A percentile compares a stretch with the other conserved stretches of the same genome.
Conservation (phyloP, 2,113 vertebrate genomes). For the Falco punctatus region DNA sequence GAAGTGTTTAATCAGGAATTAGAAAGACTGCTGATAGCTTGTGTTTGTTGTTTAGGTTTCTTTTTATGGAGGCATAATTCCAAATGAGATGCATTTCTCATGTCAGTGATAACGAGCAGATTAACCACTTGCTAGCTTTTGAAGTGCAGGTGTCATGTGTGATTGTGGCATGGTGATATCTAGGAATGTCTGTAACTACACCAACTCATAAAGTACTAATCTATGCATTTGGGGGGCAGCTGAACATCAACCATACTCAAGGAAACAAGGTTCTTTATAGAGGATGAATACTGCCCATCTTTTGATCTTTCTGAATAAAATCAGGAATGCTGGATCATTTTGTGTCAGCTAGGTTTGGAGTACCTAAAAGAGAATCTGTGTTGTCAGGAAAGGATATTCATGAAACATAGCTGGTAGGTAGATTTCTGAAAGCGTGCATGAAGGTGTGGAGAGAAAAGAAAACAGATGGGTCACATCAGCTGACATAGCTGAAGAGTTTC, state of each 20-base stretch:
- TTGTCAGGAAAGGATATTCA: not conserved
- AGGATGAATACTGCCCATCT: not conserved
- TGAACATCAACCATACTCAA: not conserved
- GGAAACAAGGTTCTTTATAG: not conserved
- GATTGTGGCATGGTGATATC: not conserved
- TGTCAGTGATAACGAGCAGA: not conserved
- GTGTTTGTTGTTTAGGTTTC: not conserved
- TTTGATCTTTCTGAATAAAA: not conserved
- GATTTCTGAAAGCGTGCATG: not conserved
- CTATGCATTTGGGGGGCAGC: not conserved
- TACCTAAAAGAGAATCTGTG: not conserved
- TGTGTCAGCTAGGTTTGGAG: not conserved
- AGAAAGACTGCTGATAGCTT: slow-evolving; percentile 16
- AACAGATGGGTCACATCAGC: not conserved
- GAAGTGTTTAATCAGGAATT: slow-evolving; percentile 43
- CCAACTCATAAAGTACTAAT: not conserved
- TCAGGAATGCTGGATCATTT: not conserved
- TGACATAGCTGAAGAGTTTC: not conserved
- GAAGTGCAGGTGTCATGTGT: not conserved
- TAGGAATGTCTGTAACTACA: not conserved
- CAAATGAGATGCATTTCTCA: slow-evolving; percentile 5
- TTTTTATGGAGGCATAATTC: slow-evolving; percentile 31
- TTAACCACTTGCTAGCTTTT: not conserved
- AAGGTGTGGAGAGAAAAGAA: not conserved
- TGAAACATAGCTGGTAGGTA: not conserved